Base-by-base conservation (phyloP, 2,113 vertebrate species). In the Hyaena hyaena region DNA sequence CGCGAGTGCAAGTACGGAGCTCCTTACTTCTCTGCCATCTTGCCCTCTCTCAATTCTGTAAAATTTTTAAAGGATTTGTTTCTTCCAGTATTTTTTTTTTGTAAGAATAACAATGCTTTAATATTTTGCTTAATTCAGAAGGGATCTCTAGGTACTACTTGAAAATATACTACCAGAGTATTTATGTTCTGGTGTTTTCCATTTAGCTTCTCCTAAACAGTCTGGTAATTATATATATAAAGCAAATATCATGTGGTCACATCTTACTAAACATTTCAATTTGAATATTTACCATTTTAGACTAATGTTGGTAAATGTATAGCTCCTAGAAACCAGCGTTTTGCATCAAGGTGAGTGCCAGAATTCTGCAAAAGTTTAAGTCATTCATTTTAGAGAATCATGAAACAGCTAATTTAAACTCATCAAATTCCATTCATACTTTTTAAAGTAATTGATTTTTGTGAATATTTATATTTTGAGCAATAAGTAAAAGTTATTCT, bases 331-430 rank as follows among this genome's bases (percentile, higher is more conserved):
- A 97, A 63, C 21, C 69, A 74, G 8, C 19, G n/a, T 85, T 94
- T 96, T 87, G 55, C 81, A 96, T 91, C 86, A 94, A 77, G 3
- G 24, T 28, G 19, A 53, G 28, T 90, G 14, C 74, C 58, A 96
- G 80, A 84, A 69, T 96, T 93, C n/a, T 96, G 35, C 10, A 90
- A 96, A 98, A 97, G 92, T 79, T 33, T 55, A 77, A 97, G 68
- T 96, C 90, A 74, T 53, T 24, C 35, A 39, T 66, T 88, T 97
- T 74, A 96, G 61, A 89, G 10, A 77, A 66, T 95, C 68, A 77
- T 96, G 43, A 96, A 39, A 69, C 69, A 93, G 19, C 79, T 93
- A 19, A 5, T 81, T 98, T 96, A 91, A 90, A 35, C 65, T 39
- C n/a, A 0, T 50, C 45, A 68, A 97, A 94, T 83, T 65, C 86